phyloP scores from a whole-genome alignment of 2,797 vertebrate species.

The Thalassophryne amazonica region DNA sequence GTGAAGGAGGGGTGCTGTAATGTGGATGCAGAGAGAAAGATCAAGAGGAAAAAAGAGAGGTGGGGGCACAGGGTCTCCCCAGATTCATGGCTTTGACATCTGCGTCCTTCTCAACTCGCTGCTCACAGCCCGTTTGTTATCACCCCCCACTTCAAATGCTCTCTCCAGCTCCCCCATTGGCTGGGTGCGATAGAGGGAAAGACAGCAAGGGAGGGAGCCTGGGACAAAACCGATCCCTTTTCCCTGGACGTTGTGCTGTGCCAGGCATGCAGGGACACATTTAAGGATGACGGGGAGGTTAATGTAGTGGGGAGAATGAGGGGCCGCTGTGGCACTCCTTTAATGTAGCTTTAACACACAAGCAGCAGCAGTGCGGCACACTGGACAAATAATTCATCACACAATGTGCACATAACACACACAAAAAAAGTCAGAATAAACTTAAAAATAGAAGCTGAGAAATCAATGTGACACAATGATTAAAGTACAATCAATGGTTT shows the following conservation, averaged over 20 bases:
- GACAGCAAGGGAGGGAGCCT: conserved; percentile 14
- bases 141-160: conserved; percentile 42
- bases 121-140: conserved; percentile 87
- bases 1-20: conserved; percentile 8
- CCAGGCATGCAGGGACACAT: conserved; percentile 70
- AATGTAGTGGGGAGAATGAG: conserved; percentile 66
- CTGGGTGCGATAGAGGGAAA: conserved; percentile 42
- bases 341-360: conserved; percentile 60
- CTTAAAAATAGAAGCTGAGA: neutral
- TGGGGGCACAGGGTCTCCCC: conserved; percentile 46
- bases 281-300: conserved; percentile 74
- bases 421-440: conserved; percentile 20
- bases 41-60: neutral
- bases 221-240: conserved; percentile 73
- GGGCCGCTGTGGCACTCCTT: conserved; percentile 48
- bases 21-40: conserved; percentile 28
- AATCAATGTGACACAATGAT: neutral
- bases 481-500: neutral
- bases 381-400: conserved; percentile 24
- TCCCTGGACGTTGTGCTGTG: conserved; percentile 62
- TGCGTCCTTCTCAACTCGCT: conserved; percentile 96
- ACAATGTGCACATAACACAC: conserved; percentile 7
- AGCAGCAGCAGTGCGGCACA: conserved; percentile 42
- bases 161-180: conserved; percentile 65
- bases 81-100: conserved; percentile 94